Evolutionary conservation across 1,140 invertebrate genomes (phyloP).

Genomic region (Euglossa dilemma): DNA sequence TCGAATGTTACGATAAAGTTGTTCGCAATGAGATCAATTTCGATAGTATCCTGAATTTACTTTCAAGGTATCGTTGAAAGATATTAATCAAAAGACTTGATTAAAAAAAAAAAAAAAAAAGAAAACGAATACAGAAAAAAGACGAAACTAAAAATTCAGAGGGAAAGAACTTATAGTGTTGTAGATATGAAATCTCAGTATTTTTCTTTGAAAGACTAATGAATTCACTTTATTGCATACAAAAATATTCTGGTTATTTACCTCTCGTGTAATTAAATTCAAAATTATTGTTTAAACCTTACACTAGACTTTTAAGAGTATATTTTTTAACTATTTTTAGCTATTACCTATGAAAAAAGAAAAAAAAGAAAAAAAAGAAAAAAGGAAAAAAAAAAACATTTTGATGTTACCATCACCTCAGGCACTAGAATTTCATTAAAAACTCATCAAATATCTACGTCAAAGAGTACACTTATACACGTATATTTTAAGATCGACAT

Average conservation of each 20-base stretch:
- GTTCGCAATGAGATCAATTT: conserved; percentile 5
- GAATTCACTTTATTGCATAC: neutral
- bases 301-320: conserved; percentile 11
- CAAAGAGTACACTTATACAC: conserved; percentile 31
- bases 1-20: neutral
- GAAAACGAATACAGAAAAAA: neutral
- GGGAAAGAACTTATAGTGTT: neutral
- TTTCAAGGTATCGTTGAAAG: neutral
- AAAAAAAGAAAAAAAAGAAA: conserved; percentile 18
- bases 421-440: conserved; percentile 46
- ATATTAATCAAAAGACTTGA: neutral
- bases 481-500: conserved; percentile 67
- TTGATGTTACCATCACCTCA: conserved; percentile 60
- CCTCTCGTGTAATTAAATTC: conserved; percentile 2
- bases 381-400: conserved; percentile 28
- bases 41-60: neutral
- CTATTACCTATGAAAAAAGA: conserved; percentile 30
- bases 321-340: conserved; percentile 19
- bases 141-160: neutral
- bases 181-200: conserved; percentile 8
- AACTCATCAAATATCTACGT: conserved; percentile 11
- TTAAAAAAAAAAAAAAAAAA: neutral
- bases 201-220: neutral
- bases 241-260: neutral
- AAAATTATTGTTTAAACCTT: neutral